These are phyloP conservation scores for Pelochelys cantorii DNA, from an alignment of 2,797 vertebrate species.

Conservation along the genomic window DNA sequence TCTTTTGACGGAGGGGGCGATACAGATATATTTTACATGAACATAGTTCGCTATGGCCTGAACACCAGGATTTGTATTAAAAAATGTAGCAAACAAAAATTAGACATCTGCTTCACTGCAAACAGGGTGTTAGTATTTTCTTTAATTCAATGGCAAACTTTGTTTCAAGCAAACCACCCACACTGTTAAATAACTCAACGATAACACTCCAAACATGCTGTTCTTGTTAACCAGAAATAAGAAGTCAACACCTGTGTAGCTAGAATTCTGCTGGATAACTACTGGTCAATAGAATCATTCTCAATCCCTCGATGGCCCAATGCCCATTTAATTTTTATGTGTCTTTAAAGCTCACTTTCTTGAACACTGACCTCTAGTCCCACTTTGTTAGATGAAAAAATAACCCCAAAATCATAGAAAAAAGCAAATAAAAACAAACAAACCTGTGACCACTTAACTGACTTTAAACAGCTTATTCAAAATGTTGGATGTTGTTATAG, in stretches of 20 bases:
- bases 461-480: neutral
- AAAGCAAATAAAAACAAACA: too few species aligned
- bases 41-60: neutral
- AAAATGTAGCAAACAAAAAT: slow-evolving; percentile 49
- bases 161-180: slow-evolving; percentile 5
- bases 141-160: slow-evolving; percentile 30
- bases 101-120: slow-evolving; percentile 11
- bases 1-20: neutral
- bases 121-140: neutral
- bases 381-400: neutral
- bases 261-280: neutral
- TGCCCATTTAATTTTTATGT: neutral
- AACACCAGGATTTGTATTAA: neutral
- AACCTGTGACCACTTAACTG: neutral
- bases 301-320: neutral
- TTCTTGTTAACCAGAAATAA: neutral
- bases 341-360: neutral
- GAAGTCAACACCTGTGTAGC: neutral
- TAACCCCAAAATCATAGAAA: too few species aligned
- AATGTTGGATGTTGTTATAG: neutral
- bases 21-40: neutral
- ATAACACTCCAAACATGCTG: neutral
- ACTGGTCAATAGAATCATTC: too few species aligned
- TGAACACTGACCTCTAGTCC: neutral
- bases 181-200: neutral